Evolutionary conservation across 2,113 vertebrate genomes (phyloP).

Genomic region (Entelurus aequoreus): DNA sequence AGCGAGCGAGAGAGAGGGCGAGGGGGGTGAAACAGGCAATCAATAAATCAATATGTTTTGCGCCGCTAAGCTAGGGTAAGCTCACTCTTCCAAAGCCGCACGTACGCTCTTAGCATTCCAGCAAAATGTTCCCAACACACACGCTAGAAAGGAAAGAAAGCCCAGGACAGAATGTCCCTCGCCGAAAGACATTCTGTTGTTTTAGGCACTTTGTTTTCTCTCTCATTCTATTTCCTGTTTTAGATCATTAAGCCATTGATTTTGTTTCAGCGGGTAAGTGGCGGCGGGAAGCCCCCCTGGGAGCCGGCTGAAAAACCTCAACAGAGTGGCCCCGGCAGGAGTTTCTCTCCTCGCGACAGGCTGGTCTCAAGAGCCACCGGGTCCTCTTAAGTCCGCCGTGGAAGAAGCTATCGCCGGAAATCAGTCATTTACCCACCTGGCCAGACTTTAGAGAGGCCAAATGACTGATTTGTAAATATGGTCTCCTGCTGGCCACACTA

Average conservation of each 20-base stretch:
- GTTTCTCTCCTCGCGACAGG: constrained; percentile 69
- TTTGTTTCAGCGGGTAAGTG: constrained; percentile 75
- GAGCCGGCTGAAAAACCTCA: constrained; percentile 62
- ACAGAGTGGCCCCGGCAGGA: constrained; percentile 68
- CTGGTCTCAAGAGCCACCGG: constrained; percentile 58
- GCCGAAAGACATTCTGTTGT: constrained; percentile 77
- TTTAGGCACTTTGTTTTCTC: constrained; percentile 69
- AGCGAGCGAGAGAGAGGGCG: constrained; percentile 41
- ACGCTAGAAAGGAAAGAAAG: constrained; percentile 58
- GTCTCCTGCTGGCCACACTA: no score
- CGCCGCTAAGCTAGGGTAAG: constrained; percentile 67
- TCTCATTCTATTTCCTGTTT: constrained; percentile 76
- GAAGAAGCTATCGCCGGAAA: constrained; percentile 54
- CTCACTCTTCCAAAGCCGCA: constrained; percentile 59
- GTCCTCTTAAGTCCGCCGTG: constrained; percentile 48
- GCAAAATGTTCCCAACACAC: constrained; percentile 52
- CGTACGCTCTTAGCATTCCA: constrained; percentile 42
- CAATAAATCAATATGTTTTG: constrained; percentile 75
- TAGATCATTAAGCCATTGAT: constrained; percentile 82
- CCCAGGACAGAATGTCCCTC: constrained; percentile 66
- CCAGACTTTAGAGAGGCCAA: no score
- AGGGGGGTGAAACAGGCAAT: constrained; percentile 67
- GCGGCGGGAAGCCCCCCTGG: constrained; percentile 63
- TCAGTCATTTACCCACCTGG: constrained; percentile 40
- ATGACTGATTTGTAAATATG: no score